These are phyloP conservation scores for Sebastolobus altivelis DNA, from an alignment of 2,797 vertebrate species.

Conservation along the genomic window DNA sequence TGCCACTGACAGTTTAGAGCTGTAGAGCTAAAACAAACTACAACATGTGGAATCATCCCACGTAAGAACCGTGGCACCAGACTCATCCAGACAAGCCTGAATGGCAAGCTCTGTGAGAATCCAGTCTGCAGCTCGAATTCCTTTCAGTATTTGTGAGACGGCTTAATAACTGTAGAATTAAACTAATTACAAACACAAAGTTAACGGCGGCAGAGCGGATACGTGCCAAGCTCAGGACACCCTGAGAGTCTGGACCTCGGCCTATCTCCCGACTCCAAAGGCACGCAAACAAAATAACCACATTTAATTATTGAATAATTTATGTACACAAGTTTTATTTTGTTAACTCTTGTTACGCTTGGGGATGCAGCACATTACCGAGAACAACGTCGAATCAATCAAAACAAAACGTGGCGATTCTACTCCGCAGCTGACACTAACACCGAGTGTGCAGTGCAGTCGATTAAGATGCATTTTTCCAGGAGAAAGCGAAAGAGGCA, in stretches of 20 bases:
- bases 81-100: slow-evolving; percentile 63
- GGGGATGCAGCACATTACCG: slow-evolving; percentile 21
- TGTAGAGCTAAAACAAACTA: slow-evolving; percentile 55
- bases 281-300: slow-evolving; percentile 44
- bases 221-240: slow-evolving; percentile 46
- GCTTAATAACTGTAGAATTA: slow-evolving; percentile 76
- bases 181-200: slow-evolving; percentile 75
- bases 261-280: slow-evolving; percentile 59
- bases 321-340: slow-evolving; percentile 39
- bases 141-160: slow-evolving; percentile 61
- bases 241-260: slow-evolving; percentile 59
- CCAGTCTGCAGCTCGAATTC: slow-evolving; percentile 56
- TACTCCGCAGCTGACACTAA: slow-evolving; percentile 2
- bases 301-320: slow-evolving; percentile 54
- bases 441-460: slow-evolving; percentile 14
- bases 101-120: slow-evolving; percentile 60
- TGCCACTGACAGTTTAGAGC: slow-evolving; percentile 31
- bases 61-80: slow-evolving; percentile 66
- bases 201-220: slow-evolving; percentile 31
- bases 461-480: slow-evolving; percentile 28
- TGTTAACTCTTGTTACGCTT: slow-evolving; percentile 28
- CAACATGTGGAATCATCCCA: slow-evolving; percentile 67
- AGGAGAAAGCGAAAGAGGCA: slow-evolving; percentile 41
- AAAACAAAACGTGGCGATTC: neutral
- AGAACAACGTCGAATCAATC: neutral